Evolutionary conservation across 2,113 vertebrate species (phyloP).

Genomic region (Tamias sibiricus): DNA sequence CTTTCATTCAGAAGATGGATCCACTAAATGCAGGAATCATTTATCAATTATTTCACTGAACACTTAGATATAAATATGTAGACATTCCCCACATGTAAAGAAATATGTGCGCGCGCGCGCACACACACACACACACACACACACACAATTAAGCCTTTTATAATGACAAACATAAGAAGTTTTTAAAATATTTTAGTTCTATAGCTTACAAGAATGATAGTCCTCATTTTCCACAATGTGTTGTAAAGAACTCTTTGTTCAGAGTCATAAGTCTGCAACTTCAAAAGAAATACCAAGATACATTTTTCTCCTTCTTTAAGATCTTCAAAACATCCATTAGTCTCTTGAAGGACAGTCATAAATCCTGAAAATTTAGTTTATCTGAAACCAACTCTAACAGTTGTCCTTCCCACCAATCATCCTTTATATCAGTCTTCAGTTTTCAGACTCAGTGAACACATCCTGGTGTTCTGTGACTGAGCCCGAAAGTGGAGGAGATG

Average conservation of each 20-base stretch:
- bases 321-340: conserved; percentile 79
- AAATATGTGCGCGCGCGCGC: neutral
- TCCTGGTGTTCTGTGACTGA: conserved; percentile 29
- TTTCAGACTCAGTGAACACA: conserved; percentile 82
- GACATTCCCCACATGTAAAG: conserved; percentile 46
- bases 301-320: conserved; percentile 68
- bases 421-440: conserved; percentile 79
- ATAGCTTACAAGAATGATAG: conserved; percentile 70
- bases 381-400: conserved; percentile 78
- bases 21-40: neutral
- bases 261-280: conserved; percentile 79
- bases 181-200: conserved; percentile 68
- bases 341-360: conserved; percentile 80
- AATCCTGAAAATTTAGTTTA: conserved; percentile 82
- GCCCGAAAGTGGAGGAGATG: conserved; percentile 7
- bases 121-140: neutral
- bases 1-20: neutral
- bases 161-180: neutral
- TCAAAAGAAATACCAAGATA: conserved; percentile 80
- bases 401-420: conserved; percentile 80
- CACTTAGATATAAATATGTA: neutral
- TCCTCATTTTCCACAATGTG: conserved; percentile 68
- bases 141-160: neutral
- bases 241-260: conserved; percentile 78
- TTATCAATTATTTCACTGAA: neutral